Conservation (phyloP, 2,888 invertebrate genomes). For the Microdon myrmicae region DNA sequence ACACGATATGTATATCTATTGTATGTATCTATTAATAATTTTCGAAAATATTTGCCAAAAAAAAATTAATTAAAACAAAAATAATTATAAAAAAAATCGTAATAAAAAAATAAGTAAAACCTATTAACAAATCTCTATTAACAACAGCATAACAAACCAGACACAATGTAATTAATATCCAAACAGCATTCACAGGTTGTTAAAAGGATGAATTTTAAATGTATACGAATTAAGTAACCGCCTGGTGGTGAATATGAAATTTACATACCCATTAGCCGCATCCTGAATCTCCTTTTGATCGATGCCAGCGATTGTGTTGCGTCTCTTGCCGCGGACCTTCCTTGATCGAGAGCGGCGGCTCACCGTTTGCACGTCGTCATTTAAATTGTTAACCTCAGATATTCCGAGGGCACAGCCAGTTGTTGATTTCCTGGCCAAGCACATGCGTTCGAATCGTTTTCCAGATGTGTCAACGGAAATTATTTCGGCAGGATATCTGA, state of each 20-base stretch:
- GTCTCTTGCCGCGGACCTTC: conserved; percentile 82
- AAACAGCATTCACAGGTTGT: conserved; percentile 43
- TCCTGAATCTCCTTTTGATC: conserved; percentile 90
- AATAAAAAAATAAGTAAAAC: conserved; percentile 24
- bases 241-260: neutral
- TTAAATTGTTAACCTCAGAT: conserved; percentile 63
- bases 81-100: conserved; percentile 15
- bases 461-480: conserved; percentile 92
- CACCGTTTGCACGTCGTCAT: conserved; percentile 72
- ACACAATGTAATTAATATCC: conserved; percentile 32
- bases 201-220: too few species aligned
- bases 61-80: conserved; percentile 3
- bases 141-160: conserved; percentile 53
- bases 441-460: conserved; percentile 88
- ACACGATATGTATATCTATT: conserved; percentile 1
- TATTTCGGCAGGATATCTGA: conserved; percentile 86
- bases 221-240: neutral
- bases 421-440: conserved; percentile 84
- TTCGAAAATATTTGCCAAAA: conserved; percentile 37
- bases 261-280: conserved; percentile 83
- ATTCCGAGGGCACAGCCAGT: conserved; percentile 57
- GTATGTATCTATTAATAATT: conserved; percentile 4
- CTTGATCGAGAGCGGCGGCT: conserved; percentile 78
- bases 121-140: conserved; percentile 39
- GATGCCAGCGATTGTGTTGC: conserved; percentile 91